Base-by-base conservation (phyloP, 2,888 invertebrate species). In the Acanthacorydalis orientalis region DNA sequence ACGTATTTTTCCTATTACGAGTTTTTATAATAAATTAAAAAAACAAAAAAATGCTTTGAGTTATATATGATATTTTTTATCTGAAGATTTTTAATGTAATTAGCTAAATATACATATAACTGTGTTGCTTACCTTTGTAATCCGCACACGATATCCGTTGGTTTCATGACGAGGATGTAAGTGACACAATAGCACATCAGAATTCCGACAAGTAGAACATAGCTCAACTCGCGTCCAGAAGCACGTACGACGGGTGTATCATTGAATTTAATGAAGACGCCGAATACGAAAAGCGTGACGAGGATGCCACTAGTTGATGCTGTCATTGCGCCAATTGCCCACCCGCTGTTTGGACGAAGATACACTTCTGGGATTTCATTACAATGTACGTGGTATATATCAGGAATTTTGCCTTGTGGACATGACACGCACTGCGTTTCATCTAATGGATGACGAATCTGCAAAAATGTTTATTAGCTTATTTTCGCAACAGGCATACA, bases 231-330 rank as follows among this genome's bases (percentile, higher is more conserved):
- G 41, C 88, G 72, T 35, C 95, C 95, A 12, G 92, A 90, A 35
- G 96, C 93, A 54, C 95, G 80, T n/a, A 98, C 97, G 44, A 97
- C 89, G 0, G 97, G 95, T 0, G 97, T 97, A 55, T 89, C 83
- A 65, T 93, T 88, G 69, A 89, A 72, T 40, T 70, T 66, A 44
- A 79, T 62, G 60, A 80, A 80, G 14, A 79, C 72, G 12, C 72
- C 67, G 40, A 61, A 57, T 34, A 72, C 74, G 66, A 68, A 76
- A 64, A 79, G 65, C 37, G 83, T 92, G 51, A 89, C 74, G 46
- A 89, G 65, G 53, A 91, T 85, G 12, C 96, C 95, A 0, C 83
- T 77, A 8, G 85, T 78, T 33, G 90, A 86, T 61, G 92, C 80
- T 9, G 84, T 77, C 86, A 93, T 89, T 10, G 92, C 92, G 0